Evolutionary conservation across 2,888 invertebrate genomes (phyloP).

Genomic region (Malachius bipustulatus): DNA sequence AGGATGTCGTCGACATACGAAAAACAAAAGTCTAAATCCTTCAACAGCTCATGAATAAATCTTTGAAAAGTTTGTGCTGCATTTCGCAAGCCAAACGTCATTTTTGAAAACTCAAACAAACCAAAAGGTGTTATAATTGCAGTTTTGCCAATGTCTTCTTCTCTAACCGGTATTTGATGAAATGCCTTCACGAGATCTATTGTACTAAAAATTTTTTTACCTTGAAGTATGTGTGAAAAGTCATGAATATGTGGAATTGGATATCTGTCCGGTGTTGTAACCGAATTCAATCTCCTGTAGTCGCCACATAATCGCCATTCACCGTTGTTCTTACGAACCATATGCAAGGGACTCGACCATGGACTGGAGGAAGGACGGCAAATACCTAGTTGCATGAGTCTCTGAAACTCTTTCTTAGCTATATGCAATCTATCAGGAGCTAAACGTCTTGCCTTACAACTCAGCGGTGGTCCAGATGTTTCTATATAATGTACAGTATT

Average conservation of each 20-base stretch:
- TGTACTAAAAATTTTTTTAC: constrained; percentile 22
- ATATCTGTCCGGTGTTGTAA: constrained; percentile 39
- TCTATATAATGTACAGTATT: no score
- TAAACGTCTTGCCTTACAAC: no score
- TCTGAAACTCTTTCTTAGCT: no score
- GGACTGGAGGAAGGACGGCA: constrained; percentile 19
- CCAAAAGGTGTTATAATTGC: no score
- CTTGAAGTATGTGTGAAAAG: constrained; percentile 22
- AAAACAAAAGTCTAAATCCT: constrained; percentile 8
- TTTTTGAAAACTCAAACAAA: no score
- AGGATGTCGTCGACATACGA: constrained; percentile 12
- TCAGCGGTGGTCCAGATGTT: no score
- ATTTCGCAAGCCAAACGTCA: constrained; percentile 13
- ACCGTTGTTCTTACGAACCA: constrained; percentile 27
- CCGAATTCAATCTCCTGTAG: constrained; percentile 26
- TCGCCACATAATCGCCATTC: constrained; percentile 32
- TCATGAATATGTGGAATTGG: constrained; percentile 29
- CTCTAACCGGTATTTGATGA: constrained; percentile 28
- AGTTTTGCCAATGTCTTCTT: no score
- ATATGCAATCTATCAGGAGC: no score
- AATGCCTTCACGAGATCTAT: constrained; percentile 29
- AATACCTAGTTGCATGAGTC: no score
- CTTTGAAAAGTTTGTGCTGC: constrained; percentile 14
- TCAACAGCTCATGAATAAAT: constrained; percentile 10
- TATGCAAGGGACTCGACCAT: constrained; percentile 28